Evolutionary conservation across 2,888 invertebrate species (phyloP), one percentile per base, ranked within the genome.

Genomic region (Agonopterix heracliana): DNA sequence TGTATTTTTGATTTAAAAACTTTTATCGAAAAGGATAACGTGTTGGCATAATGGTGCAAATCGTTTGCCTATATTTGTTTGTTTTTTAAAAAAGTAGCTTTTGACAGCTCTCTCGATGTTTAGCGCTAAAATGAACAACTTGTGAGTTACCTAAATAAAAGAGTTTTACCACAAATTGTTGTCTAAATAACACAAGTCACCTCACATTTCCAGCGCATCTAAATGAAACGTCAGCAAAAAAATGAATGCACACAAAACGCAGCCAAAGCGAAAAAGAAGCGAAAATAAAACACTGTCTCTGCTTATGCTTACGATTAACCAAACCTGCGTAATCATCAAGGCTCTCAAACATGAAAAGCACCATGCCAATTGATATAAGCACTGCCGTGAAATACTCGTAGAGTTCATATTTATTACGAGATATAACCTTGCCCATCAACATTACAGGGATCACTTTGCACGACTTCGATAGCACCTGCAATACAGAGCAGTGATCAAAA

Each of bases 391-490:
- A 90, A 80, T 99, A 99, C 81, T 99, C 99, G 74, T 96, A 95
- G 68, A 91, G 91, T 70, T 95, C 94, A 78, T 98, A 98, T 61
- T 94, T 94, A 68, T 93, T 93, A 54, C 93, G 92, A 0, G 97
- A 96, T 48, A 99, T 91, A 52, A 98, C 80, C 85, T 95, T 95
- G 14, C 98, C 98, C 98, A 99, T 99, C 70, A 98, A 75, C 99
- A 99, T 99, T 45, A 99, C 98, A 1, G 97, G 97, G 64, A 98
- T 96, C 60, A 98, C 95, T 89, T 99, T 99, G 59, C 97, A 98
- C n/a, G 99, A 98, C 85, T 99, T 99, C 0, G 98, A 97, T 56
- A 97, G 80, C 54, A 96, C 94, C 93, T 93, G 71, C 1, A 52
- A 46, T 38, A 26, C 26, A 26, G 1, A 26, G 5, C 26, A 26